Conservation (phyloP, 2,797 vertebrate genomes). For the Gorsachius magnificus region DNA sequence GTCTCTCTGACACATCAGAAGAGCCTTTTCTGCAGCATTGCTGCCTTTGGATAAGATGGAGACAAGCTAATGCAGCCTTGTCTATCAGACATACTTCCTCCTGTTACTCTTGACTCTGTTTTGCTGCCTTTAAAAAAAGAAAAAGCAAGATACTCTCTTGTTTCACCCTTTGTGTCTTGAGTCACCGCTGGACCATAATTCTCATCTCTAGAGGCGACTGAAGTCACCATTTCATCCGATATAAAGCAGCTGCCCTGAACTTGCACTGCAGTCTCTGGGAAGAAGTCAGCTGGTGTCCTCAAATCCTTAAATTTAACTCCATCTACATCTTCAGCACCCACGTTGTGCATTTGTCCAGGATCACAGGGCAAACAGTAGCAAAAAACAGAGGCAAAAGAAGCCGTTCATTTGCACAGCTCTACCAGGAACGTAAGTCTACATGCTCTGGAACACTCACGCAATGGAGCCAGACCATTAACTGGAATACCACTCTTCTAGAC, state of each 20-base stretch:
- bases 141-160: background rate
- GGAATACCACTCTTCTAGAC: background rate
- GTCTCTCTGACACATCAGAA: slow-evolving; percentile 57
- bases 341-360: accelerated
- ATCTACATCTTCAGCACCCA: background rate
- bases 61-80: background rate
- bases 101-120: slow-evolving; percentile 18
- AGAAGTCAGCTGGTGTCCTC: background rate
- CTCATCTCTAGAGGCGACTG: background rate
- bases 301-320: background rate
- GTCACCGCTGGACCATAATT: background rate
- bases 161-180: background rate
- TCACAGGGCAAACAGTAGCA: background rate
- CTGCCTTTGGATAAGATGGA: slow-evolving; percentile 51
- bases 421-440: accelerated
- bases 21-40: slow-evolving; percentile 23
- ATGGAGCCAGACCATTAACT: background rate
- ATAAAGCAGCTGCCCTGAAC: background rate
- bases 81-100: slow-evolving; percentile 11
- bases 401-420: background rate
- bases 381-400: background rate
- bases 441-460: accelerated
- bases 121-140: background rate
- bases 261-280: background rate
- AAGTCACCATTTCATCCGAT: background rate